These are phyloP conservation scores for Spilarctia lutea DNA, from an alignment of 2,888 invertebrate genomes.

Conservation along the genomic window DNA sequence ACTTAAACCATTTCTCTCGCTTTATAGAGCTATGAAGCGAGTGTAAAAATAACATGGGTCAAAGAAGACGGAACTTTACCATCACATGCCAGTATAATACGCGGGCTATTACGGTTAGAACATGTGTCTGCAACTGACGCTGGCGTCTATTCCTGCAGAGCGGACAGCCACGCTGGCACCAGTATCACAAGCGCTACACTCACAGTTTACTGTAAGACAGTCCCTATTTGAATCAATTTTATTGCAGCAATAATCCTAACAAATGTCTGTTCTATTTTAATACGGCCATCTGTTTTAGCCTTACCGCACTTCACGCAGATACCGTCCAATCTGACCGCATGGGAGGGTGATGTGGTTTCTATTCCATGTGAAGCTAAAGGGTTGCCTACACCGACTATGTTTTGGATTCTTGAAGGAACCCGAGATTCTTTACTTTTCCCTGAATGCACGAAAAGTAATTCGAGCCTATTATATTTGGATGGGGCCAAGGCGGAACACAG, in stretches of 20 bases:
- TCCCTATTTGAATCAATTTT: conserved; percentile 71
- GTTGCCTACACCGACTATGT: conserved; percentile 96
- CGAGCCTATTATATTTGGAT: conserved; percentile 81
- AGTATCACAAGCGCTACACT: conserved; percentile 95
- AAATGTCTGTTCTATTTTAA: conserved; percentile 76
- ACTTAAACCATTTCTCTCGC: conserved; percentile 33
- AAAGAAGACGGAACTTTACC: conserved; percentile 81
- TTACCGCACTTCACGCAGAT: conserved; percentile 94
- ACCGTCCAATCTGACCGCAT: conserved; percentile 95
- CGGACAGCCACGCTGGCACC: conserved; percentile 95
- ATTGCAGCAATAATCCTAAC: conserved; percentile 77
- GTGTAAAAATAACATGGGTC: conserved; percentile 83
- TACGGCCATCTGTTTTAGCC: conserved; percentile 89
- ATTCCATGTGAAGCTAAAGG: conserved; percentile 97
- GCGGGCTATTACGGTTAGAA: conserved; percentile 90
- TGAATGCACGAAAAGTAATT: conserved; percentile 83
- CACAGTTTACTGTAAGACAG: conserved; percentile 95
- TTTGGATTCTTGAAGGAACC: conserved; percentile 98
- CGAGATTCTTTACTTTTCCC: conserved; percentile 88
- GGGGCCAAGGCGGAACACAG: conserved; percentile 78
- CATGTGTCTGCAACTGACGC: conserved; percentile 94
- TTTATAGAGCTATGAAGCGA: conserved; percentile 80
- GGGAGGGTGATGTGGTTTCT: conserved; percentile 94
- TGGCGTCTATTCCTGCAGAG: conserved; percentile 96
- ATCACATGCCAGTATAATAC: conserved; percentile 75